Evolutionary conservation across 1,140 invertebrate genomes (phyloP).

Genomic region (Cephus cinctus): DNA sequence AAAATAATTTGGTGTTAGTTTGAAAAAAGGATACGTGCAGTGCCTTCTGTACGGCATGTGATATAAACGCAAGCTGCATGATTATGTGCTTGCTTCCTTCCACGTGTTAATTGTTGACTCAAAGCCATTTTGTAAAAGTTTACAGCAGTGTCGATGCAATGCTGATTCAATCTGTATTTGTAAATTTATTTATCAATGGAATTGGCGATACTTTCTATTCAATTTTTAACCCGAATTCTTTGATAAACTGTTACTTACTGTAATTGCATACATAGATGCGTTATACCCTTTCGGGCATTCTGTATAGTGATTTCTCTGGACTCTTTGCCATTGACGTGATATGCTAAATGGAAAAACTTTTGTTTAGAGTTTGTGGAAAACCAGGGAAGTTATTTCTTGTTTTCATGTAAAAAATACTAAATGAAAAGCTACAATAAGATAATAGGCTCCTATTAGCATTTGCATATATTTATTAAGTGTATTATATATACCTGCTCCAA

Average conservation of each 20-base stretch:
- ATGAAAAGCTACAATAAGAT: not conserved
- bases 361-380: not conserved
- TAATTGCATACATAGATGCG: constrained; percentile 74
- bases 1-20: no score
- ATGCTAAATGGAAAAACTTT: constrained; percentile 58
- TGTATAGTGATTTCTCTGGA: constrained; percentile 86
- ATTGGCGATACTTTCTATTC: constrained; percentile 1
- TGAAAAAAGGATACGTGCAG: constrained; percentile 81
- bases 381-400: not conserved
- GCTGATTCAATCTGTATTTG: constrained; percentile 72
- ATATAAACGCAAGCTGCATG: constrained; percentile 98
- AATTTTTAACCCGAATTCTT: constrained; percentile 1
- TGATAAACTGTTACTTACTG: constrained; percentile 46
- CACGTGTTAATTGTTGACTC: constrained; percentile 83
- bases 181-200: constrained; percentile 11
- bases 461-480: constrained; percentile 9
- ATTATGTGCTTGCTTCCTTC: constrained; percentile 87
- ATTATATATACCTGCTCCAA: constrained; percentile 63
- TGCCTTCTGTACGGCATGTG: constrained; percentile 91
- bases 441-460: constrained; percentile 4
- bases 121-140: constrained; percentile 98
- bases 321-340: constrained; percentile 80
- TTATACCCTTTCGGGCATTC: constrained; percentile 83
- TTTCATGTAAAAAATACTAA: not conserved
- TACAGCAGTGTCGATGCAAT: constrained; percentile 89